Evolutionary conservation across 2,797 vertebrate species (phyloP).

Genomic region (Pagetopsis macropterus): DNA sequence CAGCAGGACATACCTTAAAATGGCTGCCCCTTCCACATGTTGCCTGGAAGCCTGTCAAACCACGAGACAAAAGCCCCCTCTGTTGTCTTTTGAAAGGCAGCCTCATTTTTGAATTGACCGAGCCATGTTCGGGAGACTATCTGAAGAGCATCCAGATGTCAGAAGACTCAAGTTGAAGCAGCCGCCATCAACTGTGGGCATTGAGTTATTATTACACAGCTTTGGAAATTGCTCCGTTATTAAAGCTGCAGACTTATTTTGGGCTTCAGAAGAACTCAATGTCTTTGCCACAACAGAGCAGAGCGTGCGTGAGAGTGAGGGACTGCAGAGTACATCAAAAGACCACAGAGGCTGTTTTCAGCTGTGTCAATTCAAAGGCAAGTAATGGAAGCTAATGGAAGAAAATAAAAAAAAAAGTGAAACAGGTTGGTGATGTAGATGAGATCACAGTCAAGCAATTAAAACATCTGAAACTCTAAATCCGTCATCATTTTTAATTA

Average conservation of each 20-base stretch:
- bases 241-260: slow-evolving; percentile 68
- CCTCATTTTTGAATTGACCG: slow-evolving; percentile 43
- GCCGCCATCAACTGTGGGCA: slow-evolving; percentile 46
- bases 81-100: slow-evolving; percentile 63
- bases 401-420: slow-evolving; percentile 35
- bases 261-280: slow-evolving; percentile 41
- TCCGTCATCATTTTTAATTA: slow-evolving; percentile 10
- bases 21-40: slow-evolving; percentile 61
- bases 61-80: slow-evolving; percentile 70
- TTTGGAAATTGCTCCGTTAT: slow-evolving; percentile 70
- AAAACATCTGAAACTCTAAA: slow-evolving; percentile 12
- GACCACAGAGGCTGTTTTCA: slow-evolving; percentile 49
- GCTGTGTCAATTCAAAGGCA: slow-evolving; percentile 15
- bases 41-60: slow-evolving; percentile 64
- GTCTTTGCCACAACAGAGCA: slow-evolving; percentile 62
- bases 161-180: slow-evolving; percentile 34
- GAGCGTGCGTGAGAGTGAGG: slow-evolving; percentile 46
- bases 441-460: neutral
- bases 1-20: slow-evolving; percentile 65
- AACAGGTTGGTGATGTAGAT: slow-evolving; percentile 11
- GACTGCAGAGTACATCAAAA: slow-evolving; percentile 26
- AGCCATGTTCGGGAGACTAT: slow-evolving; percentile 46
- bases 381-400: slow-evolving; percentile 1
- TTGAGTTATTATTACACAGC: slow-evolving; percentile 60
- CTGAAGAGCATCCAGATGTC: slow-evolving; percentile 75